Percentiles rank a stretch among this genome's conserved stretches.
These are phyloP conservation scores for Callimorpha dominula DNA, from an alignment of 2,888 invertebrate genomes.

Conservation along the genomic window DNA sequence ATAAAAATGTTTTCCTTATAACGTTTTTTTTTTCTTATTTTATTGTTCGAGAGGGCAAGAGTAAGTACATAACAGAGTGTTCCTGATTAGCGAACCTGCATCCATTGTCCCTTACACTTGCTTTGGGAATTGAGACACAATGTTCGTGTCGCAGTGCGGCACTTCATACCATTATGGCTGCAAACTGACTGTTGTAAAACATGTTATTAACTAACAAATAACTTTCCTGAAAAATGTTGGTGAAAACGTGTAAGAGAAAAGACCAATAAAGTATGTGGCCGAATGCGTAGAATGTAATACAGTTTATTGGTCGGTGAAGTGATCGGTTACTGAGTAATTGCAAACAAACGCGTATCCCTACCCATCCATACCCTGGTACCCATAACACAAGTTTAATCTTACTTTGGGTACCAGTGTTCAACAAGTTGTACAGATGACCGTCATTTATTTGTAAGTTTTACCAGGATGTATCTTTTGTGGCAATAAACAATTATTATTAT, in stretches of 20 bases:
- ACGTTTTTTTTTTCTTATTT: too few species aligned
- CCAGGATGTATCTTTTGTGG: too few species aligned
- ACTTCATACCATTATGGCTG: not conserved
- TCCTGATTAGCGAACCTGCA: not conserved
- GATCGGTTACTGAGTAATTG: not conserved
- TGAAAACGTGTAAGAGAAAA: not conserved
- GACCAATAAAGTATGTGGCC: not conserved
- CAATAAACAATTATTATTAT: too few species aligned
- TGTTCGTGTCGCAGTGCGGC: slow-evolving; percentile 14
- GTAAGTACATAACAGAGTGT: not conserved
- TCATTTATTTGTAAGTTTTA: too few species aligned
- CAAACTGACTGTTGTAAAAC: slow-evolving; percentile 4
- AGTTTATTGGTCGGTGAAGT: not conserved
- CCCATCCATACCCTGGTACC: too few species aligned
- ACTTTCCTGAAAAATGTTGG: not conserved
- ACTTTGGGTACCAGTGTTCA: too few species aligned
- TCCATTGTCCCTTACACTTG: slow-evolving; percentile 5
- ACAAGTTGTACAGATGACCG: too few species aligned
- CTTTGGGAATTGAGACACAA: not conserved
- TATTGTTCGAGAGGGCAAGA: too few species aligned
- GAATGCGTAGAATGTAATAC: not conserved
- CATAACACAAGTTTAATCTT: too few species aligned
- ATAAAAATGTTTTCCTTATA: too few species aligned
- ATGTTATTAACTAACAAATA: not conserved
- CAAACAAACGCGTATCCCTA: not conserved